phyloP scores from a whole-genome alignment of 2,888 invertebrate genomes.

The Choreutis nemorana region DNA sequence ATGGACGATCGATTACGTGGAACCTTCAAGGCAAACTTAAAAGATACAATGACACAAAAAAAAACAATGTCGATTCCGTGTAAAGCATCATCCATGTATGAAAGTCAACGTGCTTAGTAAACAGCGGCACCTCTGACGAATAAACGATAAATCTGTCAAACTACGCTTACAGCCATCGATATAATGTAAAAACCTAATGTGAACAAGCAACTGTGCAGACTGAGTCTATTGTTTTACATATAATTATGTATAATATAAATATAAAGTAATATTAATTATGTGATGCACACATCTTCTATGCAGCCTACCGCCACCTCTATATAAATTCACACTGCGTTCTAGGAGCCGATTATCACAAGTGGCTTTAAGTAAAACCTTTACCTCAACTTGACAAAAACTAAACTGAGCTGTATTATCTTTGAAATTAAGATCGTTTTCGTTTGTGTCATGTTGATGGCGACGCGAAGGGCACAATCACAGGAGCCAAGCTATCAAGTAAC shows the following conservation, averaged over 20 bases:
- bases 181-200: constrained; percentile 13
- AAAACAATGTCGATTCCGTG: no score
- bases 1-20: no score
- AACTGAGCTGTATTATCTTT: constrained; percentile 10
- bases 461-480: constrained; percentile 20
- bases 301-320: constrained; percentile 36
- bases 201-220: constrained; percentile 23
- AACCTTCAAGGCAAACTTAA: no score
- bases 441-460: no score
- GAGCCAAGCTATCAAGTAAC: constrained; percentile 26
- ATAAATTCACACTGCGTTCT: constrained; percentile 20
- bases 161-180: constrained; percentile 1
- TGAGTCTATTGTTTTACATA: constrained; percentile 22
- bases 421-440: constrained; percentile 12
- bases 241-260: constrained; percentile 16
- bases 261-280: constrained; percentile 16
- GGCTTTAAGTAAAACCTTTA: constrained; percentile 10
- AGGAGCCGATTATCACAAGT: no score
- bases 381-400: constrained; percentile 9
- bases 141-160: not conserved
- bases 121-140: not conserved
- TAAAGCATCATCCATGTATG: not conserved
- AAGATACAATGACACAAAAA: no score
- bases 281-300: constrained; percentile 27
- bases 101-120: constrained; percentile 1